Evolutionary conservation across 2,113 vertebrate species (phyloP).

Genomic region (Turdus rufiventris): DNA sequence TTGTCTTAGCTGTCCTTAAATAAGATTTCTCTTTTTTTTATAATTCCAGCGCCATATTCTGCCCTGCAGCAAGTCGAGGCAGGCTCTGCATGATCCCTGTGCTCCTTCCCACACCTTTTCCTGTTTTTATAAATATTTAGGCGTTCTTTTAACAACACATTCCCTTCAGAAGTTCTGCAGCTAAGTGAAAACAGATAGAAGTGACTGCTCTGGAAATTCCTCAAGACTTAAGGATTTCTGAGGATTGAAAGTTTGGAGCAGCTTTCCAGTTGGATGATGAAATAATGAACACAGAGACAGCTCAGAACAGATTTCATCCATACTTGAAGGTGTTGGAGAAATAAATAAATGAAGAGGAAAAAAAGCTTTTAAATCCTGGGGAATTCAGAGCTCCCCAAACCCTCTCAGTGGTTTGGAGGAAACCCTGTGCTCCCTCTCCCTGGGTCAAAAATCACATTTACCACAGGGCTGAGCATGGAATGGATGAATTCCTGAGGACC

Average conservation of each 20-base stretch:
- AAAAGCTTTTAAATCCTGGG: neutral
- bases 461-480: neutral
- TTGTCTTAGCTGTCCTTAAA: neutral
- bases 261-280: neutral
- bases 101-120: neutral
- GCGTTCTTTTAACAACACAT: neutral
- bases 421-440: neutral
- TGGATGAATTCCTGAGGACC: neutral
- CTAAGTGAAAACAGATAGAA: neutral
- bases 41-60: neutral
- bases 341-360: neutral
- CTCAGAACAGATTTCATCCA: neutral
- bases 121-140: neutral
- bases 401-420: neutral
- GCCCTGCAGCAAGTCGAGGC: neutral
- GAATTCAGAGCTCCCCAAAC: neutral
- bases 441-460: neutral
- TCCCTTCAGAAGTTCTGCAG: neutral
- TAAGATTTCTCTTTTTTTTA: neutral
- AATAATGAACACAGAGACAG: neutral
- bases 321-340: neutral
- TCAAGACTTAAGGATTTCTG: neutral
- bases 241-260: neutral
- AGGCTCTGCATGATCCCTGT: neutral
- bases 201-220: neutral